Conservation (phyloP, 2,888 invertebrate species). For the Zygothrica quintamaculata region DNA sequence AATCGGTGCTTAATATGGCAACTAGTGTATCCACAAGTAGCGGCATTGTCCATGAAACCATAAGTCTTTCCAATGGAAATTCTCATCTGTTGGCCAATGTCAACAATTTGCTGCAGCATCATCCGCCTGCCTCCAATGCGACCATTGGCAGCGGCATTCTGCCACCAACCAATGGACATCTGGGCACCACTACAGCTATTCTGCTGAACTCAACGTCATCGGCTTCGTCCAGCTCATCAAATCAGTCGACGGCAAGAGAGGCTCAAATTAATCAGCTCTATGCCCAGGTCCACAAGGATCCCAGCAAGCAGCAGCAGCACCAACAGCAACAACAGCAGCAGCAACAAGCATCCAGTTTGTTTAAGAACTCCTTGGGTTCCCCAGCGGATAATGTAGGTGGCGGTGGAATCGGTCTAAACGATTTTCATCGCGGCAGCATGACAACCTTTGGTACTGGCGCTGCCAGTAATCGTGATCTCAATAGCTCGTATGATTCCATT, state of each 20-base stretch:
- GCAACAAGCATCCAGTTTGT: conserved; percentile 75
- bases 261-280: conserved; percentile 85
- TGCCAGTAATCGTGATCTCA: conserved; percentile 82
- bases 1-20: conserved; percentile 50
- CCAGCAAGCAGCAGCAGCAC: conserved; percentile 77
- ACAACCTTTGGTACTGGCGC: conserved; percentile 80
- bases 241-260: conserved; percentile 79
- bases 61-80: conserved; percentile 85
- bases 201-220: conserved; percentile 79
- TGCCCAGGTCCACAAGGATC: conserved; percentile 86
- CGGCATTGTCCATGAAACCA: conserved; percentile 43
- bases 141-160: conserved; percentile 31
- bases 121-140: conserved; percentile 66
- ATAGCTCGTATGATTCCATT: conserved; percentile 85
- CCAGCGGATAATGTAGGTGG: conserved; percentile 62
- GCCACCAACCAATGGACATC: conserved; percentile 60
- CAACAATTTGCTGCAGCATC: conserved; percentile 79
- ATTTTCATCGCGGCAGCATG: conserved; percentile 82
- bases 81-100: conserved; percentile 85
- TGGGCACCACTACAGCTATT: conserved; percentile 82
- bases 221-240: conserved; percentile 73
- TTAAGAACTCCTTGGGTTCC: conserved; percentile 77
- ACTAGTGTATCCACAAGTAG: conserved; percentile 11
- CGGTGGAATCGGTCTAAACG: conserved; percentile 58
- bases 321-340: conserved; percentile 47